phyloP scores from a whole-genome alignment of 1,140 invertebrate genomes.

The Vanessa atalanta region DNA sequence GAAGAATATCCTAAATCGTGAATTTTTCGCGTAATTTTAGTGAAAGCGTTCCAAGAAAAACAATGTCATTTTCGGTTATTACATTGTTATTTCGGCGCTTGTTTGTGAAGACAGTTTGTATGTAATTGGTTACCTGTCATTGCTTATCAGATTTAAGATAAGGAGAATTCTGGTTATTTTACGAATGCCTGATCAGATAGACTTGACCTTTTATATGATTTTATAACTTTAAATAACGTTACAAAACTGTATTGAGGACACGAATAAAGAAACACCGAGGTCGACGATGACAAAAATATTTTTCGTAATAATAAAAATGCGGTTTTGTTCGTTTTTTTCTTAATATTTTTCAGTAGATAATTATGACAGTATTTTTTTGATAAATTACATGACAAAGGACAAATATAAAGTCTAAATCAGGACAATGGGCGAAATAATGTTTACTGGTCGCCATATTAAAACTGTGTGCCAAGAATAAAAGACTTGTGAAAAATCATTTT shows the following conservation, averaged over 20 bases:
- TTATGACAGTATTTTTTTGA: neutral
- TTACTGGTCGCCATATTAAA: conserved; percentile 55
- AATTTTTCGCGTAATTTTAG: conserved; percentile 37
- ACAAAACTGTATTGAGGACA: conserved; percentile 12
- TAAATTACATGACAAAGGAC: conserved; percentile 2
- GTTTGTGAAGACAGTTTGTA: conserved; percentile 9
- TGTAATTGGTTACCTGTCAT: conserved; percentile 6
- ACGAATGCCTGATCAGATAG: neutral
- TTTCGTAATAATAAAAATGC: neutral
- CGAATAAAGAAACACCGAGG: neutral
- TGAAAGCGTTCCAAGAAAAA: conserved; percentile 40
- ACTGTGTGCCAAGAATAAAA: conserved; percentile 55
- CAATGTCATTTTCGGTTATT: conserved; percentile 26
- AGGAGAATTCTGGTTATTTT: conserved; percentile 1
- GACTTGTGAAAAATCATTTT: conserved; percentile 71
- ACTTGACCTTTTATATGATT: conserved; percentile 20
- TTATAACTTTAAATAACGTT: neutral
- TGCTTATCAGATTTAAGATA: conserved; percentile 8
- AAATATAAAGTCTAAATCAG: conserved; percentile 8
- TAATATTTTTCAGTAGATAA: neutral
- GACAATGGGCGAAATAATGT: conserved; percentile 33
- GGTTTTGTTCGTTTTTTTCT: too few relatives aligned
- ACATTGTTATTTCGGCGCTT: conserved; percentile 9
- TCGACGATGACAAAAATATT: neutral
- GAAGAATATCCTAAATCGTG: conserved; percentile 18